phyloP scores from a whole-genome alignment of 2,113 vertebrate genomes.

The Nicator chloris region DNA sequence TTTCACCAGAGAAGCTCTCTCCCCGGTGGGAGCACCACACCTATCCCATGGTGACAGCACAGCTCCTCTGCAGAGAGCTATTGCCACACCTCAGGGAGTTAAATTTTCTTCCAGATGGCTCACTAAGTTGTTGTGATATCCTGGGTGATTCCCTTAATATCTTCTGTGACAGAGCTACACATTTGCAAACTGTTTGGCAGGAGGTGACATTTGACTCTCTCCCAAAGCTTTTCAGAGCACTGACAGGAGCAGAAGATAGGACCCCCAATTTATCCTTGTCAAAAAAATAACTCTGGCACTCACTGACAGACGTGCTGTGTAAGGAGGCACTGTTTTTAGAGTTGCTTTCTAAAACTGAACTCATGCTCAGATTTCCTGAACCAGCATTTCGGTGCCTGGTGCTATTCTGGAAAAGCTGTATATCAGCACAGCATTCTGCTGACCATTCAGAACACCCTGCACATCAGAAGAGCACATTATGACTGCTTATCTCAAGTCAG shows the following conservation, averaged over 20 bases:
- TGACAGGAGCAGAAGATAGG: not conserved
- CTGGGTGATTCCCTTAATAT: conserved; percentile 16
- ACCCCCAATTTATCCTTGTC: not conserved
- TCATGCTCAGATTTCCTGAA: not conserved
- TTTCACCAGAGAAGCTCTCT: not conserved
- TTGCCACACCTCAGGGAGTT: not conserved
- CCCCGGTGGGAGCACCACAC: not conserved
- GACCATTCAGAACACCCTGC: not conserved
- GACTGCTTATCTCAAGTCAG: not conserved
- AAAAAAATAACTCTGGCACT: not conserved
- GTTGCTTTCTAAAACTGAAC: not conserved
- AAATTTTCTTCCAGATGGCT: not conserved
- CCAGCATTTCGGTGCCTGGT: not conserved
- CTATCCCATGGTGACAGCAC: not conserved
- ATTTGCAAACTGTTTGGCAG: conserved; percentile 9
- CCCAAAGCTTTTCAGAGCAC: not conserved
- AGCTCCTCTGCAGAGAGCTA: not conserved
- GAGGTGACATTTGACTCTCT: conserved; percentile 5
- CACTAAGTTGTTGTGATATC: not conserved
- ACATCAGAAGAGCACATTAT: not conserved
- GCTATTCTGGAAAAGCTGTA: not conserved
- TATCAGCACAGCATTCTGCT: conserved; percentile 8
- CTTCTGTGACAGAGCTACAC: not conserved
- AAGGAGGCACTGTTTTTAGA: not conserved
- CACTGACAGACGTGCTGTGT: not conserved